A percentile compares a stretch with the other conserved stretches of the same genome.
Conservation (phyloP, 2,888 invertebrate species). For the Lampropteryx suffumata region DNA sequence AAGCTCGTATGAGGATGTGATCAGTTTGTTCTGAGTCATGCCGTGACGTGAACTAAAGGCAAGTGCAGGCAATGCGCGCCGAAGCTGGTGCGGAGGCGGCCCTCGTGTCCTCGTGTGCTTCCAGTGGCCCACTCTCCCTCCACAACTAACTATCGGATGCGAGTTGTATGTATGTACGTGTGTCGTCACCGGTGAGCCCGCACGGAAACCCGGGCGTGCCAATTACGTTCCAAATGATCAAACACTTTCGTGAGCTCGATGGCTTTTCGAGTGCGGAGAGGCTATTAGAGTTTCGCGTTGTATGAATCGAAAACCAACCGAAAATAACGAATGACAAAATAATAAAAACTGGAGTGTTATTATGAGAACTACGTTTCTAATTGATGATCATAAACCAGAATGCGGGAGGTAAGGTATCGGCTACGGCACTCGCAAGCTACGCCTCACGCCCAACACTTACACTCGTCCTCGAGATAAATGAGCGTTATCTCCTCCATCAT, state of each 20-base stretch:
- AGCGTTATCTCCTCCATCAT: conserved; percentile 97
- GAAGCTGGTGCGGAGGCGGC: conserved; percentile 51
- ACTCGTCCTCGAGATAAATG: conserved; percentile 96
- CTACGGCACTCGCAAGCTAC: conserved; percentile 87
- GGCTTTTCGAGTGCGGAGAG: conserved; percentile 73
- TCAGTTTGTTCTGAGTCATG: conserved; percentile 46
- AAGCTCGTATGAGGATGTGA: conserved; percentile 70
- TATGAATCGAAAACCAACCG: conserved; percentile 71
- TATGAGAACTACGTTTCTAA: conserved; percentile 83
- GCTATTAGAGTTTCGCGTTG: conserved; percentile 76
- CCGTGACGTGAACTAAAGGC: conserved; percentile 50
- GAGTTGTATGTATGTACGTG: conserved; percentile 28
- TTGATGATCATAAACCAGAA: conserved; percentile 83
- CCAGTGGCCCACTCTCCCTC: conserved; percentile 64
- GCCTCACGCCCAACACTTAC: conserved; percentile 85
- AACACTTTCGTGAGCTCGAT: conserved; percentile 67
- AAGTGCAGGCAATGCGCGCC: conserved; percentile 44
- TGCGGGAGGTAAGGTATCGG: conserved; percentile 83
- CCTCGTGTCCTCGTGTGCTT: conserved; percentile 74
- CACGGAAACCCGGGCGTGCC: conserved; percentile 39
- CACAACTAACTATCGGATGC: conserved; percentile 34
- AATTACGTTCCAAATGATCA: conserved; percentile 48
- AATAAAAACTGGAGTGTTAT: conserved; percentile 80
- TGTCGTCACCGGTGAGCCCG: conserved; percentile 30
- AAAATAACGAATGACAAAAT: conserved; percentile 73